Evolutionary conservation across 1,140 invertebrate species (phyloP).

Genomic region (Drosophila setifemur): DNA sequence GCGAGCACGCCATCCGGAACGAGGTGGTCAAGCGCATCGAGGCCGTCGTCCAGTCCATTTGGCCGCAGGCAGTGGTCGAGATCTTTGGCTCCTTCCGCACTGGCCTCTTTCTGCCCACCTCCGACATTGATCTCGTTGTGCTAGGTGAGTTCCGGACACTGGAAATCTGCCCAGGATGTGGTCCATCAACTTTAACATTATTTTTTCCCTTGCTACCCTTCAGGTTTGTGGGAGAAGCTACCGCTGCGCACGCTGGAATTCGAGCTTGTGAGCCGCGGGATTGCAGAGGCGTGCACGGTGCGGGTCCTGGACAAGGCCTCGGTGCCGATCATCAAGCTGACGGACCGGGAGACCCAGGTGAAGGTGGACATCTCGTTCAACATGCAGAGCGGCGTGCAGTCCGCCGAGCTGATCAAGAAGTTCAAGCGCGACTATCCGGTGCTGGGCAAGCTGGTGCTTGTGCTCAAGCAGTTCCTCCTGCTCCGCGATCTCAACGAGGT

Average conservation of each 20-base stretch:
- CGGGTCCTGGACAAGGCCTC: conserved; percentile 98
- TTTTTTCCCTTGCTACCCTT: conserved; percentile 23
- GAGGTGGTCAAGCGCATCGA: conserved; percentile 94
- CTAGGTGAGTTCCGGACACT: conserved; percentile 92
- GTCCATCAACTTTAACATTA: neutral
- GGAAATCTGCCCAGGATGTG: too few species aligned
- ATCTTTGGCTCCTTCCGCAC: conserved; percentile 98
- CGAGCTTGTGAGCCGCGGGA: conserved; percentile 92
- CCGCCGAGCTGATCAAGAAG: conserved; percentile 96
- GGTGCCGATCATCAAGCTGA: conserved; percentile 98
- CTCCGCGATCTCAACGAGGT: conserved; percentile 99
- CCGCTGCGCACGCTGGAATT: conserved; percentile 95
- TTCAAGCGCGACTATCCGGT: conserved; percentile 92
- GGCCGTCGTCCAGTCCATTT: conserved; percentile 92
- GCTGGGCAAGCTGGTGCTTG: conserved; percentile 96
- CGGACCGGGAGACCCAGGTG: conserved; percentile 96
- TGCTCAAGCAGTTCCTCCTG: conserved; percentile 98
- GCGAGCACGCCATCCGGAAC: conserved; percentile 93
- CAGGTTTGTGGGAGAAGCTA: conserved; percentile 96
- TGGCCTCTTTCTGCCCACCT: conserved; percentile 97
- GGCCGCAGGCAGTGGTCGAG: conserved; percentile 96
- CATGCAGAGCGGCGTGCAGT: conserved; percentile 97
- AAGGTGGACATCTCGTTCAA: conserved; percentile 99
- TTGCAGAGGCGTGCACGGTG: conserved; percentile 93
- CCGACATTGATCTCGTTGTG: conserved; percentile 99